Conservation (phyloP, 1,140 invertebrate genomes). For the Halotydeus destructor region DNA sequence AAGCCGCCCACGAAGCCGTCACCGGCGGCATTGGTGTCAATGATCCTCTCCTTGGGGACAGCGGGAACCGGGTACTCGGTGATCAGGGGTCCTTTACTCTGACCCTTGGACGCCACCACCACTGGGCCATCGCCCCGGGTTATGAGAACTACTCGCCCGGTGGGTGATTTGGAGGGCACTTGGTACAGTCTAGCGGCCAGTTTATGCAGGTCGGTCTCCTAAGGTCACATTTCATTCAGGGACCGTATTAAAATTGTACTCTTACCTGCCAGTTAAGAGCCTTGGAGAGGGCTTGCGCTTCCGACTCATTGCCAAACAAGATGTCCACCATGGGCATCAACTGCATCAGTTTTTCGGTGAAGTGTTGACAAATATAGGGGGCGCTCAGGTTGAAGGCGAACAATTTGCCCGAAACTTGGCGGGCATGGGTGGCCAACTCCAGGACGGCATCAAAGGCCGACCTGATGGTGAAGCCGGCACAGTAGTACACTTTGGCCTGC, state of each 20-base stretch:
- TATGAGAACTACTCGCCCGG: constrained; percentile 57
- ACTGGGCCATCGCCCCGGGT: constrained; percentile 73
- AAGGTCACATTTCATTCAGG: too few species aligned
- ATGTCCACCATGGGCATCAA: constrained; percentile 82
- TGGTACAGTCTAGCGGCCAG: too few species aligned
- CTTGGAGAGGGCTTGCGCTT: constrained; percentile 20
- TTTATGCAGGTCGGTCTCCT: too few species aligned
- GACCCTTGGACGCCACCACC: constrained; percentile 36
- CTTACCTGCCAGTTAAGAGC: constrained; percentile 1
- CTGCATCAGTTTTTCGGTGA: constrained; percentile 53
- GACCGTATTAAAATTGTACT: too few species aligned
- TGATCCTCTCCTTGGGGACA: constrained; percentile 35
- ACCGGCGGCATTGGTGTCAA: constrained; percentile 96
- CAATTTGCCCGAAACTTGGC: neutral
- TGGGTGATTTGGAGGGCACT: too few species aligned
- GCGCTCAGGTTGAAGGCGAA: constrained; percentile 43
- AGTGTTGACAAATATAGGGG: constrained; percentile 79
- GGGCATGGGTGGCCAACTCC: neutral
- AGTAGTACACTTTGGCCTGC: constrained; percentile 5
- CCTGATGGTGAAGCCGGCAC: constrained; percentile 2
- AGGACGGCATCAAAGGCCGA: neutral
- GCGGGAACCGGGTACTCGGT: neutral
- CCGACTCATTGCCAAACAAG: constrained; percentile 80
- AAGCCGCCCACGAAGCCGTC: constrained; percentile 97
- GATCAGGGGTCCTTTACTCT: constrained; percentile 24